Conservation (phyloP, 2,797 vertebrate genomes). For the Danio kyathit region DNA sequence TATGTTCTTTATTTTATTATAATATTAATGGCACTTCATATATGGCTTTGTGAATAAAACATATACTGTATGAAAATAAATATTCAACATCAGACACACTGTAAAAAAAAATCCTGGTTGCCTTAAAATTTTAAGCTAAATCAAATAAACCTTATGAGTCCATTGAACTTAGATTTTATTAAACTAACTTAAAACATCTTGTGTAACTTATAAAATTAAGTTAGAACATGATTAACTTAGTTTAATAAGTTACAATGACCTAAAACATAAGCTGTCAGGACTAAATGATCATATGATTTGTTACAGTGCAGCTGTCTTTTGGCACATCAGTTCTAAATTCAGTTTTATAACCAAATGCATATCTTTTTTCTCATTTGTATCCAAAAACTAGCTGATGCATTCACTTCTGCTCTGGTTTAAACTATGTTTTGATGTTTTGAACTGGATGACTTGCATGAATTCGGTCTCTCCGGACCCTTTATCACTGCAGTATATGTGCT, state of each 20-base stretch:
- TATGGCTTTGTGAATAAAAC: not conserved
- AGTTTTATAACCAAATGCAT: not conserved
- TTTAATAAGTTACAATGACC: too few relatives aligned
- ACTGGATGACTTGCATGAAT: conserved; percentile 23
- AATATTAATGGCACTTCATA: not conserved
- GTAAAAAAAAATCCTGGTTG: too few relatives aligned
- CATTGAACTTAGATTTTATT: too few relatives aligned
- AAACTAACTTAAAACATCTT: too few relatives aligned
- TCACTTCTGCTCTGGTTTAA: conserved; percentile 12
- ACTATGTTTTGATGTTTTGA: conserved; percentile 16
- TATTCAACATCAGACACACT: not conserved
- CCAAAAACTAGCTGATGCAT: not conserved
- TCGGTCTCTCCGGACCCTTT: not conserved
- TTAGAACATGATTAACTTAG: too few relatives aligned
- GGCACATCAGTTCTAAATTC: not conserved
- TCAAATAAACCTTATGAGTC: too few relatives aligned
- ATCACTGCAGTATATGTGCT: conserved; percentile 35
- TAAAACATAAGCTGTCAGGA: too few relatives aligned
- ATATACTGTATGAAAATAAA: too few relatives aligned
- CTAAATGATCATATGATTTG: too few relatives aligned
- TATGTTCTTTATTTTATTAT: not conserved
- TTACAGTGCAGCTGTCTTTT: too few relatives aligned
- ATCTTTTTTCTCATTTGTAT: not conserved
- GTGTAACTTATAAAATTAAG: too few relatives aligned
- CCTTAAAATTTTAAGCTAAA: too few relatives aligned